Conservation (phyloP, 2,113 vertebrate species). For the Erpornis zantholeuca region DNA sequence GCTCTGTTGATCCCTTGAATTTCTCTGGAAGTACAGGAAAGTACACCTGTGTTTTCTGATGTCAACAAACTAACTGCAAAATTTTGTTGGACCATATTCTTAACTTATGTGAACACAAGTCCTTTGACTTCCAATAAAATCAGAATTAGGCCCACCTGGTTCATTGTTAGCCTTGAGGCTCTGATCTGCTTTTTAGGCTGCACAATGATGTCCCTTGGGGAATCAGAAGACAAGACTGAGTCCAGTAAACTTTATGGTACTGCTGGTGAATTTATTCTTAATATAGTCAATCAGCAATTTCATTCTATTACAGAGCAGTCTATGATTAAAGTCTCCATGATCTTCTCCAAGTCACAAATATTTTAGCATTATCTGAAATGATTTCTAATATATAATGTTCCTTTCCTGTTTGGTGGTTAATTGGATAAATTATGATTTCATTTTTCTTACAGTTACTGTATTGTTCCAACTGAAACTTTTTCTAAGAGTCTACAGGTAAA, state of each 20-base stretch:
- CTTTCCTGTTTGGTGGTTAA: background rate
- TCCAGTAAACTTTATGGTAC: background rate
- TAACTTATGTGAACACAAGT: background rate
- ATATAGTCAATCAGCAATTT: background rate
- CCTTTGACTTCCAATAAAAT: background rate
- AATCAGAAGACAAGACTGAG: background rate
- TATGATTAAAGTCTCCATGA: background rate
- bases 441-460: background rate
- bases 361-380: background rate
- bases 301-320: background rate
- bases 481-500: background rate
- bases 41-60: background rate
- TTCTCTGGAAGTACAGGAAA: background rate
- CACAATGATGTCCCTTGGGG: background rate
- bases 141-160: background rate
- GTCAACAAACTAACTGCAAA: background rate
- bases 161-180: accelerated
- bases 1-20: background rate
- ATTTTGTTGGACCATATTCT: background rate
- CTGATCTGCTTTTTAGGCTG: background rate
- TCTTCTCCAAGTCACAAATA: background rate
- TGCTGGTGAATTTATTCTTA: background rate
- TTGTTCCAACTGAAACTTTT: background rate
- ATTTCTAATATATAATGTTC: background rate
- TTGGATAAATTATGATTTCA: background rate